Evolutionary conservation across 2,113 vertebrate genomes (phyloP).

Genomic region (Isurus oxyrinchus): DNA sequence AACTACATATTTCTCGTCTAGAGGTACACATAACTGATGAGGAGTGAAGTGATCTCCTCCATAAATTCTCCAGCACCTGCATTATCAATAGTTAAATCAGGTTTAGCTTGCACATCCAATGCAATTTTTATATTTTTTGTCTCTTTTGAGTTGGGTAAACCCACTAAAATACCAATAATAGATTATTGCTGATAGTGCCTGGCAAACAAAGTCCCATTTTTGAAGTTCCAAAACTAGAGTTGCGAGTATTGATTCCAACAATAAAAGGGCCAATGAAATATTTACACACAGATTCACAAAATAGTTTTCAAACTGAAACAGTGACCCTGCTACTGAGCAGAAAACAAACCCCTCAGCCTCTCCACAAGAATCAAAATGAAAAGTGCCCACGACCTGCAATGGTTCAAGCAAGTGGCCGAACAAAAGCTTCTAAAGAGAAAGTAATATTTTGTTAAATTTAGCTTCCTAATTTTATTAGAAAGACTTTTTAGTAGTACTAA

Average conservation of each 20-base stretch:
- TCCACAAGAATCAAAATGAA: not conserved
- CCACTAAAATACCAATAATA: not conserved
- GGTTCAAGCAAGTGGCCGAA: not conserved
- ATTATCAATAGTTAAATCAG: not conserved
- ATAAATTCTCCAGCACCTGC: not conserved
- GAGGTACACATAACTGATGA: not conserved
- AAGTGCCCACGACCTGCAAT: not conserved
- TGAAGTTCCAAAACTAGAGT: no score
- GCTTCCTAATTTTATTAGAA: not conserved
- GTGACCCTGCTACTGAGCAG: not conserved
- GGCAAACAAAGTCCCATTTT: no score
- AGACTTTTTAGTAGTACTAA: no score
- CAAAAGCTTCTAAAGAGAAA: not conserved
- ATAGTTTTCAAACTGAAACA: not conserved
- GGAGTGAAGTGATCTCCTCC: not conserved
- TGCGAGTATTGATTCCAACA: not conserved
- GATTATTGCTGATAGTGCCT: not conserved
- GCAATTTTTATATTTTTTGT: not conserved
- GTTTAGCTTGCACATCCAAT: not conserved
- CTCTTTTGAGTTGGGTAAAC: not conserved
- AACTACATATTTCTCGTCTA: not conserved
- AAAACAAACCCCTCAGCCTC: not conserved
- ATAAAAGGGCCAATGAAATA: not conserved
- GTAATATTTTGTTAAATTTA: not conserved
- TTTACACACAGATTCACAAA: not conserved